phyloP scores from a whole-genome alignment of 2,113 vertebrate species.

The Microtus oregoni region DNA sequence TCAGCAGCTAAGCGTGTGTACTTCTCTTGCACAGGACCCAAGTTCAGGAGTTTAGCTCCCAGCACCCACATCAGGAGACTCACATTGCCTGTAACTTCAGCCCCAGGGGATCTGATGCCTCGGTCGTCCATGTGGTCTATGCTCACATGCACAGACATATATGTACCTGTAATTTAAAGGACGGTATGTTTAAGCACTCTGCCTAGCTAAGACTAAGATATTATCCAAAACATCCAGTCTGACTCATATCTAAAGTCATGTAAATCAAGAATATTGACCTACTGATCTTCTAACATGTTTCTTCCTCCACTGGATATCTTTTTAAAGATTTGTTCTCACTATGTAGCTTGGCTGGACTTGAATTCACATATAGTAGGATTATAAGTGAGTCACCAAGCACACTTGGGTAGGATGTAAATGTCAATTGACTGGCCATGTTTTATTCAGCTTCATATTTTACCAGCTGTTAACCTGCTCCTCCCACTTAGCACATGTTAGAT shows the following conservation, averaged over 20 bases:
- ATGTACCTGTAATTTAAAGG: background rate
- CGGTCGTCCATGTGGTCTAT: too few species aligned
- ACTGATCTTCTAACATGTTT: background rate
- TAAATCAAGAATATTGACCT: background rate
- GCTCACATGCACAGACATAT: background rate
- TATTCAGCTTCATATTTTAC: constrained; percentile 2
- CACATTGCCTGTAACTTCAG: background rate
- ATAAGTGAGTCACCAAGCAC: background rate
- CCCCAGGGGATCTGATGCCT: background rate
- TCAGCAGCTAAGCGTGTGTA: background rate
- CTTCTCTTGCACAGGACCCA: background rate
- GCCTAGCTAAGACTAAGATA: background rate
- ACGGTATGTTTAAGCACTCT: background rate
- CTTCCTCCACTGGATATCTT: background rate
- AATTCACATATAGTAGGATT: background rate
- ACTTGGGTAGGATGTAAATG: background rate
- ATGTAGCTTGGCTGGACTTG: background rate
- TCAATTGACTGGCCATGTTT: background rate
- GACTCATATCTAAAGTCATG: background rate
- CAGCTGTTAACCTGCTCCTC: background rate
- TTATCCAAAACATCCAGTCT: background rate
- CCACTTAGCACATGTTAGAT: background rate
- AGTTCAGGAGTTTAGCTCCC: background rate
- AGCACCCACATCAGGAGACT: background rate
- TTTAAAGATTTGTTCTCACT: background rate